Evolutionary conservation across 2,113 vertebrate species (phyloP).

Genomic region (Sapajus apella): DNA sequence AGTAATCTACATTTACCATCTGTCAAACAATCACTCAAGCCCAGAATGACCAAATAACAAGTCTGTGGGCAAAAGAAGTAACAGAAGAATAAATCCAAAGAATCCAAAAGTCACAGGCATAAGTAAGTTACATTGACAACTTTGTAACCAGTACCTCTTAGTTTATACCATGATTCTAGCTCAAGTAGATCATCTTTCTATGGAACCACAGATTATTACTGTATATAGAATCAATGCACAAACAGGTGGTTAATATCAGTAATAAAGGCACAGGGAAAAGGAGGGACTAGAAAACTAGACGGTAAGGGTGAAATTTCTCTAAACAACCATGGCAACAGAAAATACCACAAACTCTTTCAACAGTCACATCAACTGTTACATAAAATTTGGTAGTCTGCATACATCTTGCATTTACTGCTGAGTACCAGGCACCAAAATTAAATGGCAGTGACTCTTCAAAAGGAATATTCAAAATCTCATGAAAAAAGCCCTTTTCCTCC

Average conservation of each 20-base stretch:
- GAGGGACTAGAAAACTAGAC: neutral
- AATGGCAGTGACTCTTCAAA: constrained; percentile 13
- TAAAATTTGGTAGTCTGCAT: neutral
- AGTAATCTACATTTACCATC: neutral
- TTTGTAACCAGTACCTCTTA: neutral
- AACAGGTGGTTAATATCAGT: neutral
- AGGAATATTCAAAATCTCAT: constrained; percentile 19
- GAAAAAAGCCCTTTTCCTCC: constrained; percentile 35
- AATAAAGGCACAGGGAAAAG: neutral
- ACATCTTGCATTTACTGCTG: neutral
- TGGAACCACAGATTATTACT: neutral
- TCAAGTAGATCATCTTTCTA: neutral
- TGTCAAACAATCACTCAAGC: neutral
- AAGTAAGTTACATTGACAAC: neutral
- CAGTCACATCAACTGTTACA: neutral
- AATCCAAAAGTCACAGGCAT: neutral
- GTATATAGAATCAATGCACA: neutral
- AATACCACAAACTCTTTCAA: neutral
- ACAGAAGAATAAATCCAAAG: neutral
- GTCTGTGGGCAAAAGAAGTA: neutral
- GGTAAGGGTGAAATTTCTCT: neutral
- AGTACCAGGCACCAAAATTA: constrained; percentile 3
- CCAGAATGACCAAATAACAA: neutral
- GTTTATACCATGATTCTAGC: neutral
- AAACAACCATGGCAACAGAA: neutral